phyloP scores from a whole-genome alignment of 2,113 vertebrate genomes.

The Anolis carolinensis region DNA sequence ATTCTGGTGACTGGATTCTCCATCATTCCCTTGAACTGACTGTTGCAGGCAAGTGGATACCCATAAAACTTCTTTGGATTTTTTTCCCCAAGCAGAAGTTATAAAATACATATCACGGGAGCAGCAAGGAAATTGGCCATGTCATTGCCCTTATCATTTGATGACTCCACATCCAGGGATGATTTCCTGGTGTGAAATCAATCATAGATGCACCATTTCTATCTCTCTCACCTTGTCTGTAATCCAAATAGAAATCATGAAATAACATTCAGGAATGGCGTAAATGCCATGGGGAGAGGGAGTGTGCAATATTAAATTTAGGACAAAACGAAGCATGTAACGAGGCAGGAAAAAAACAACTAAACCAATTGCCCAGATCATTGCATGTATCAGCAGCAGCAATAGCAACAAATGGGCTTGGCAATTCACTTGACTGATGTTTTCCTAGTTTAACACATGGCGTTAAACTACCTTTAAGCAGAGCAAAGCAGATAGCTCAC shows the following conservation, averaged over 20 bases:
- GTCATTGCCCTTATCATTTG: neutral
- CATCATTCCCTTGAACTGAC: neutral
- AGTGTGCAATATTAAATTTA: too few species aligned
- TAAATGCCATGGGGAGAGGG: too few species aligned
- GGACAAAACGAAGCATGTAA: too few species aligned
- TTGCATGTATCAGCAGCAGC: neutral
- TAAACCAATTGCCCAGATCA: neutral
- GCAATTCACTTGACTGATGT: too few species aligned
- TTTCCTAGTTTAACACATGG: neutral
- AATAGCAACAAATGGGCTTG: neutral
- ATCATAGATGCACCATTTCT: neutral
- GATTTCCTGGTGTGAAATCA: neutral
- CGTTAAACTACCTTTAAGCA: too few species aligned
- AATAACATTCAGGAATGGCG: neutral
- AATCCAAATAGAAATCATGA: neutral
- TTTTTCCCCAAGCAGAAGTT: neutral
- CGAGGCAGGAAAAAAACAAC: neutral
- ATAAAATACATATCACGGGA: neutral
- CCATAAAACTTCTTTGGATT: neutral
- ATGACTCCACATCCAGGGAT: neutral
- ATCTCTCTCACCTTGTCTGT: neutral
- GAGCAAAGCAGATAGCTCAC: too few species aligned
- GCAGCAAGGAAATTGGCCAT: too few species aligned
- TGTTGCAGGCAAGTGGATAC: neutral
- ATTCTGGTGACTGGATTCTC: neutral